Conservation (phyloP, 2,888 invertebrate genomes). For the Hydriomena furcata region DNA sequence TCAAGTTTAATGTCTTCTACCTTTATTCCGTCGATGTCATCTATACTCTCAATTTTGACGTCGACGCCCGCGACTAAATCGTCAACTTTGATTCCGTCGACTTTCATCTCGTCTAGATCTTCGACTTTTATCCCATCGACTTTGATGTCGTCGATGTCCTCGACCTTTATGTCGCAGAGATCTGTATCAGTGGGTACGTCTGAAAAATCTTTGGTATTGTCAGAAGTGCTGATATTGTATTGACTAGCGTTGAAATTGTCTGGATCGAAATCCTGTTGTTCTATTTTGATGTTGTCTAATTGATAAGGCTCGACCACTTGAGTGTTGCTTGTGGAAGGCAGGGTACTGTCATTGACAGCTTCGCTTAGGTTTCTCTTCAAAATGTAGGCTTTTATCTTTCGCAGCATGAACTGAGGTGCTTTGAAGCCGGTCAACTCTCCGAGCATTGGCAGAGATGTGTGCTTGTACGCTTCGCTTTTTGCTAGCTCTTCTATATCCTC, state of each 20-base stretch:
- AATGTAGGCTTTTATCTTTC: conserved; percentile 88
- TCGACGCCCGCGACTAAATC: conserved; percentile 58
- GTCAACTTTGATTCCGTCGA: conserved; percentile 71
- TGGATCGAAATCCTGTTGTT: conserved; percentile 67
- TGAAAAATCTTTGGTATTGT: conserved; percentile 65
- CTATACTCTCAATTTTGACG: conserved; percentile 72
- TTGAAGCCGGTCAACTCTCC: conserved; percentile 89
- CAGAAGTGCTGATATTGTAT: conserved; percentile 59
- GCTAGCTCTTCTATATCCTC: conserved; percentile 91
- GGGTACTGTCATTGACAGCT: conserved; percentile 68
- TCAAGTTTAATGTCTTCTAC: conserved; percentile 76
- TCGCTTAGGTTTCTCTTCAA: conserved; percentile 61
- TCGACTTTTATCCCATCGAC: conserved; percentile 73
- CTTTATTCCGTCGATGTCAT: conserved; percentile 68
- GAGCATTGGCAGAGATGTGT: conserved; percentile 85
- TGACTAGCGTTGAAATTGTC: conserved; percentile 69
- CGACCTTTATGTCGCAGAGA: conserved; percentile 75
- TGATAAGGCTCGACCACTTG: conserved; percentile 64
- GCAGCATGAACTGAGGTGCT: conserved; percentile 88
- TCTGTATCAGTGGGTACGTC: conserved; percentile 70
- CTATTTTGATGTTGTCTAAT: conserved; percentile 69
- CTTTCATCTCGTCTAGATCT: conserved; percentile 70
- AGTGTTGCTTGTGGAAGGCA: conserved; percentile 61
- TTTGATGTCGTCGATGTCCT: conserved; percentile 77
- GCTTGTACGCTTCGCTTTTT: conserved; percentile 88